Base-by-base conservation (phyloP, 92 coral and sea anemone genomes). In the Phenganax subtilis region DNA sequence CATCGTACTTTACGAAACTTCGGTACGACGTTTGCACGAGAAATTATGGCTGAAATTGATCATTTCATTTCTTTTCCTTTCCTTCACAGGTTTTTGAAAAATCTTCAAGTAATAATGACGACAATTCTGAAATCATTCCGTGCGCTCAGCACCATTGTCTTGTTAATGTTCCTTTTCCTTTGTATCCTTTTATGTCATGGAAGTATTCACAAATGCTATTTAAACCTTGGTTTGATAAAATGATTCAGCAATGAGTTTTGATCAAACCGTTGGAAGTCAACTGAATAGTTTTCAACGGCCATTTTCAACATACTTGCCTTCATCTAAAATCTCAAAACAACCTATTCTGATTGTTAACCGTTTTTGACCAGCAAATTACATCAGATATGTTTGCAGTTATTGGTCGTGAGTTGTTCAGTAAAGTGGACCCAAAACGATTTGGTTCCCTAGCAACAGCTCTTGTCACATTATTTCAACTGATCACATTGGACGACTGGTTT, bases 301-400 rank as follows among this genome's bases (percentile, higher is more conserved):
- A 12, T 14, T 59, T 12, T 59, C 3, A 7, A 59, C 25, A 59
- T 59, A 59, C 25, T 59, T 59, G 65, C 25, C 16, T 1, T 1
- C 25, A 12, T 59, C 25, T 37, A 37, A 37, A 37, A 37, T 37
- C 47, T 37, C 47, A 37, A 37, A 37, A 59, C n/a, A 59, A 59
- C 16, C 27, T 6, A 59, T 59, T 14, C 16, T 14, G 65, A 59
- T 25, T 14, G 1, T 59, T 1, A 59, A 44, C 47, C 47, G 47
- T 37, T 37, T 5, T 37, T 37, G 47, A 37, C 47, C 3, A 1
- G 47, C 3, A 37, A 37, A 37, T 37, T 37, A 63, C 47, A 29
- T 10, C 59, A 96, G 99, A 96, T 72, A 96, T 96, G 99, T 96
- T 96, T 55, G 99, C 99, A 15, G 99, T 96, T 27, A 96, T 96